Evolutionary conservation across 2,797 vertebrate genomes (phyloP).

Genomic region (Chelon labrosus): DNA sequence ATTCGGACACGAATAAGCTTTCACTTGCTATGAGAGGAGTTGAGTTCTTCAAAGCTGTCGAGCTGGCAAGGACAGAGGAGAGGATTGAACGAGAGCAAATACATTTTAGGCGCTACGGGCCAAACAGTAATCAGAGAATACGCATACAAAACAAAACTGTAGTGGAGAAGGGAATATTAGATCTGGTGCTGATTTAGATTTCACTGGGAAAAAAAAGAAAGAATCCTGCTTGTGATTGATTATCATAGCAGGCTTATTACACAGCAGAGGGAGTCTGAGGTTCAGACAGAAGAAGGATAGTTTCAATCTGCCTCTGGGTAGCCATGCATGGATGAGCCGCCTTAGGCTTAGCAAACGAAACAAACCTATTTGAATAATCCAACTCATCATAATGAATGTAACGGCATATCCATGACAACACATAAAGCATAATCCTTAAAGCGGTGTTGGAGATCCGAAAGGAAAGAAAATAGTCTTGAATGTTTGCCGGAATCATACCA

Average conservation of each 20-base stretch:
- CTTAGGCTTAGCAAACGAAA: constrained; percentile 67
- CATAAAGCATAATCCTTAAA: constrained; percentile 37
- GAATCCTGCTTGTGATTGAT: constrained; percentile 59
- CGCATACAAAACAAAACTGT: neutral
- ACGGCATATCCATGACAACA: constrained; percentile 56
- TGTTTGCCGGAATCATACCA: constrained; percentile 16
- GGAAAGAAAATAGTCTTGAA: constrained; percentile 15
- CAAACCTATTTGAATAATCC: constrained; percentile 78
- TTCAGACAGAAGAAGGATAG: constrained; percentile 58
- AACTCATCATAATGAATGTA: constrained; percentile 66
- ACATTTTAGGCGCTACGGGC: constrained; percentile 47
- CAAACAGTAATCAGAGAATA: constrained; percentile 30
- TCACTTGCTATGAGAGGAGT: constrained; percentile 36
- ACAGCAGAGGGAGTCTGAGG: constrained; percentile 43
- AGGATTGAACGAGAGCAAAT: constrained; percentile 52
- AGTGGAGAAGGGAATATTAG: neutral
- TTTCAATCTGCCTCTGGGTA: constrained; percentile 65
- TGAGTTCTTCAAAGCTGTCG: constrained; percentile 53
- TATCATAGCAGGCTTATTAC: constrained; percentile 68
- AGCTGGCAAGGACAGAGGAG: constrained; percentile 47
- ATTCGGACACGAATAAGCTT: constrained; percentile 29
- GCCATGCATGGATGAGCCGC: constrained; percentile 69
- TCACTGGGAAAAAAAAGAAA: constrained; percentile 24
- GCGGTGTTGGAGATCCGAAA: constrained; percentile 26
- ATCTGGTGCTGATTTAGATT: constrained; percentile 54